These are phyloP conservation scores for Drosophila ambigua DNA, from an alignment of 1,140 invertebrate genomes.

Conservation along the genomic window DNA sequence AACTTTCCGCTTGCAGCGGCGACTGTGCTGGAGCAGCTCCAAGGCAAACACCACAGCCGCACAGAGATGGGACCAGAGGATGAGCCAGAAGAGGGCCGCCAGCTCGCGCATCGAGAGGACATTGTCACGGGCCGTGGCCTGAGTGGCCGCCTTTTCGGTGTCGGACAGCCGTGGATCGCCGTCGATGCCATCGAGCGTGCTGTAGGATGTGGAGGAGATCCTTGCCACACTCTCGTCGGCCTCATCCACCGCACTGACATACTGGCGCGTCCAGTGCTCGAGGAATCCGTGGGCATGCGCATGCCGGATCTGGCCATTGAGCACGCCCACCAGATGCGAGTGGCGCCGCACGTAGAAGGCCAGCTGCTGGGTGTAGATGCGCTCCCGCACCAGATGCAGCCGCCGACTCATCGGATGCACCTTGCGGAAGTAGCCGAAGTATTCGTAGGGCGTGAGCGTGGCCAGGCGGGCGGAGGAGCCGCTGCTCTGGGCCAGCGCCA, in stretches of 20 bases:
- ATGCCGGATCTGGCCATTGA: slow-evolving; percentile 59
- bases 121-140: slow-evolving; percentile 8
- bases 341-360: slow-evolving; percentile 68
- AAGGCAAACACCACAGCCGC: slow-evolving; percentile 44
- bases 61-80: slow-evolving; percentile 54
- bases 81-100: slow-evolving; percentile 62
- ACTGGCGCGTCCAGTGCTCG: slow-evolving; percentile 67
- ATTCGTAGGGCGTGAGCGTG: slow-evolving; percentile 70
- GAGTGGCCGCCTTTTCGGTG: slow-evolving; percentile 17
- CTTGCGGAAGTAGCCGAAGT: slow-evolving; percentile 74
- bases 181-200: slow-evolving; percentile 31
- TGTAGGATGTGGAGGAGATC: slow-evolving; percentile 38
- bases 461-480: slow-evolving; percentile 48
- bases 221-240: slow-evolving; percentile 54
- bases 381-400: slow-evolving; percentile 65
- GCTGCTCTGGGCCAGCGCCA: slow-evolving; percentile 39
- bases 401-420: slow-evolving; percentile 60
- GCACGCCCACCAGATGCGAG: slow-evolving; percentile 63
- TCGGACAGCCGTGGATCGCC: slow-evolving; percentile 15
- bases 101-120: slow-evolving; percentile 60
- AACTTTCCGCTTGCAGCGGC: too few species aligned
- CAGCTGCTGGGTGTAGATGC: slow-evolving; percentile 72
- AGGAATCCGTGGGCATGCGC: slow-evolving; percentile 63
- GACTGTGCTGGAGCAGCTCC: slow-evolving; percentile 31
- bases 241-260: slow-evolving; percentile 65